phyloP scores from a whole-genome alignment of 2,797 vertebrate species.

The Acipenser ruthenus region DNA sequence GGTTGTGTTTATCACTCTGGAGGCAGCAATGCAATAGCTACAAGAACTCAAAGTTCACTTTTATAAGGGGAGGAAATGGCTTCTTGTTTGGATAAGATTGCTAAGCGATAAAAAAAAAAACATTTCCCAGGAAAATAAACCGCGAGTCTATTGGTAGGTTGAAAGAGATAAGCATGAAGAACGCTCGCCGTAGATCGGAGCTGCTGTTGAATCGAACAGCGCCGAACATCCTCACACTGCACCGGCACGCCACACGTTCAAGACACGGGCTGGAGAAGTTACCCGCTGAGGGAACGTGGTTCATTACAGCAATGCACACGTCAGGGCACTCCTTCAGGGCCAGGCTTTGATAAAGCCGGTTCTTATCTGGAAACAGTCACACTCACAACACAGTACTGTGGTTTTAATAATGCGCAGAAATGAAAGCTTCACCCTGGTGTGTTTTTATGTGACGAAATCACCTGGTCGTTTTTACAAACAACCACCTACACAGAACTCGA shows the following conservation, averaged over 20 bases:
- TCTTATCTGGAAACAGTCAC: no score
- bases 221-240: neutral
- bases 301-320: no score
- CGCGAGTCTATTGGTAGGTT: neutral
- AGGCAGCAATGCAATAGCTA: neutral
- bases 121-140: neutral
- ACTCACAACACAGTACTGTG: no score
- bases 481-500: no score
- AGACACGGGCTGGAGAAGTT: constrained; percentile 5
- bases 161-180: neutral
- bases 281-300: no score
- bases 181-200: neutral
- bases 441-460: no score
- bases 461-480: no score
- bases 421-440: no score
- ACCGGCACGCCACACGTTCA: neutral
- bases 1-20: constrained; percentile 11
- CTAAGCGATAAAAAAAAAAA: neutral
- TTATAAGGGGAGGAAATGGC: neutral
- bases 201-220: neutral
- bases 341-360: no score
- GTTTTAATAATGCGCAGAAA: no score
- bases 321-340: no score
- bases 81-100: constrained; percentile 2
- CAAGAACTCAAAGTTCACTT: neutral